Base-by-base conservation (phyloP, 2,113 vertebrate species). In the Mastomys natalensis region DNA sequence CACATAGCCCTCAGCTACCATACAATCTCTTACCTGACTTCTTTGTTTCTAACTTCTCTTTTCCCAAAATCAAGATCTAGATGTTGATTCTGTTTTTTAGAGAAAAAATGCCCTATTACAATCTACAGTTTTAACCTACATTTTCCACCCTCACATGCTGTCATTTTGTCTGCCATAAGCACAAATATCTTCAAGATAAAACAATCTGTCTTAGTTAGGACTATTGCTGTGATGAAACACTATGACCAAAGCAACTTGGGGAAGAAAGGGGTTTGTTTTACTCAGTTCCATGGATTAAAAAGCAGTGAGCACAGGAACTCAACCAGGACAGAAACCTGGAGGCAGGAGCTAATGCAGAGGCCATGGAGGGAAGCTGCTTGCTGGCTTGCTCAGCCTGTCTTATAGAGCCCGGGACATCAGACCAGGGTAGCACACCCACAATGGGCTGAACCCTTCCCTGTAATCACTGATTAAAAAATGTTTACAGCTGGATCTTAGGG, bases 21-120 rank as follows among this genome's bases (percentile, higher is more conserved):
- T 1, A 94, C 80, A 88, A 88, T 91, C 76, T 80, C 24, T 81
- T 85, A 45, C 48, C 26, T 80, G 60, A 40, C 91, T 66, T 89
- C 53, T 93, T n/a, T 66, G 40, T 88, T 95, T 88, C 85, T 24
- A 84, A 85, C 53, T 91, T 93, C 60, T 94, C 51, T 76, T 86
- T 76, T 76, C 51, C 90, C 70, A 94, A 40, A 53, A 26, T 84
- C 53, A 90, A 78, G 29, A 94, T 13, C 76, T 51, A 93, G 87
- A 93, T 22, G 26, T 81, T 19, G 76, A 93, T 82, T 34, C 80
- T 15, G 66, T 93, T 51, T 51, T 11, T 51, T 82, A 78, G 43
- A 93, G 24, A 95, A 73, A 68, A 40, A 88, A 26, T 29, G 12
- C 68, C 55, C 68, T 45, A 43, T 13, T 22, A 74, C 16, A 68